Conservation (phyloP, 2,113 vertebrate genomes). For the Grammomys surdaster region DNA sequence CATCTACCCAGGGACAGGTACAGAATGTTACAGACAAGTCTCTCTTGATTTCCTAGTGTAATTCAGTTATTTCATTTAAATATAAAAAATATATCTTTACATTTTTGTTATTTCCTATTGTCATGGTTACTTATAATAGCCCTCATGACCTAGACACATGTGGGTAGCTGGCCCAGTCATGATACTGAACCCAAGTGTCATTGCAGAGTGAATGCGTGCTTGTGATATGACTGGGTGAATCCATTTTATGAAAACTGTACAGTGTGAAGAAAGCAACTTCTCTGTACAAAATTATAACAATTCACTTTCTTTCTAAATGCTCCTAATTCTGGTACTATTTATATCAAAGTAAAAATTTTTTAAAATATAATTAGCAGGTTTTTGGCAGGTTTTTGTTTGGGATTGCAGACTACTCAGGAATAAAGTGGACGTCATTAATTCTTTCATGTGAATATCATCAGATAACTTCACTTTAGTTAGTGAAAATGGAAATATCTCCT, state of each 20-base stretch:
- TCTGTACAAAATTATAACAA: neutral
- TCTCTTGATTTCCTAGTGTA: neutral
- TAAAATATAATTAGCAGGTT: neutral
- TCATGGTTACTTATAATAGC: neutral
- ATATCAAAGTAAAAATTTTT: neutral
- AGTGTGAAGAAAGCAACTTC: neutral
- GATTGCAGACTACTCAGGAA: neutral
- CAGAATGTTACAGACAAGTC: neutral
- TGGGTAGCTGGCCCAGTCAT: neutral
- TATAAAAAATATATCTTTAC: neutral
- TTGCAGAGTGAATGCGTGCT: no score
- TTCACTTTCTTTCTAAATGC: neutral
- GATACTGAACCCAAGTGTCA: neutral
- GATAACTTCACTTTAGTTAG: neutral
- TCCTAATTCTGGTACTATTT: neutral
- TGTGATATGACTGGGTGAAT: neutral
- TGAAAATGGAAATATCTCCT: neutral
- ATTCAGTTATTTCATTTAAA: neutral
- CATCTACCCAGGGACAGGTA: neutral
- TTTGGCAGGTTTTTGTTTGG: neutral
- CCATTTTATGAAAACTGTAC: neutral
- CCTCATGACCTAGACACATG: accelerated
- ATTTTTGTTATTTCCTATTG: neutral
- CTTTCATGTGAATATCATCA: neutral
- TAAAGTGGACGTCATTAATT: neutral